These are phyloP conservation scores for Sardinella longiceps DNA, from an alignment of 2,797 vertebrate species.

Conservation along the genomic window DNA sequence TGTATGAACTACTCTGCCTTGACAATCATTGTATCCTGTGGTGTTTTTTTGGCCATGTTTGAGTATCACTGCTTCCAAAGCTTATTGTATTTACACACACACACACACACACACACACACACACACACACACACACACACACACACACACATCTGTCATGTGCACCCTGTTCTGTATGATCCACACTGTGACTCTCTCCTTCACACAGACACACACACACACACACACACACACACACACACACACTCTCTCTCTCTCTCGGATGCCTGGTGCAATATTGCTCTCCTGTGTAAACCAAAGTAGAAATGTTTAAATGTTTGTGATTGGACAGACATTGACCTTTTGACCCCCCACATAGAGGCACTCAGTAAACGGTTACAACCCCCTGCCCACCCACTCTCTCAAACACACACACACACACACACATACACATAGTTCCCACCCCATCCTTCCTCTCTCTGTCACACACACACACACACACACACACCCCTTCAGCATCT, in stretches of 20 bases:
- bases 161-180: not conserved
- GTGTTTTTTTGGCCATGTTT: not conserved
- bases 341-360: slow-evolving; percentile 26
- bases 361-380: slow-evolving; percentile 37
- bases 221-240: not conserved
- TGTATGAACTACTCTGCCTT: not conserved
- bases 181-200: not conserved
- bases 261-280: slow-evolving; percentile 60
- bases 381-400: not conserved
- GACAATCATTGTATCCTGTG: not conserved
- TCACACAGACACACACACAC: not conserved
- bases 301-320: not conserved
- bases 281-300: slow-evolving; percentile 57
- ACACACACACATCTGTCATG: not conserved
- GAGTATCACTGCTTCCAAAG: not conserved
- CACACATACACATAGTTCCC: no score
- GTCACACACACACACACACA: no score
- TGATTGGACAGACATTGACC: not conserved
- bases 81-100: not conserved
- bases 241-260: not conserved
- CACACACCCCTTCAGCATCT: not conserved
- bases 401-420: no score
- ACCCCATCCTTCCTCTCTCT: no score
- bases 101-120: not conserved
- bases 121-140: not conserved